These are phyloP conservation scores for Phyllopteryx taeniolatus DNA, from an alignment of 2,113 vertebrate species.

Conservation along the genomic window DNA sequence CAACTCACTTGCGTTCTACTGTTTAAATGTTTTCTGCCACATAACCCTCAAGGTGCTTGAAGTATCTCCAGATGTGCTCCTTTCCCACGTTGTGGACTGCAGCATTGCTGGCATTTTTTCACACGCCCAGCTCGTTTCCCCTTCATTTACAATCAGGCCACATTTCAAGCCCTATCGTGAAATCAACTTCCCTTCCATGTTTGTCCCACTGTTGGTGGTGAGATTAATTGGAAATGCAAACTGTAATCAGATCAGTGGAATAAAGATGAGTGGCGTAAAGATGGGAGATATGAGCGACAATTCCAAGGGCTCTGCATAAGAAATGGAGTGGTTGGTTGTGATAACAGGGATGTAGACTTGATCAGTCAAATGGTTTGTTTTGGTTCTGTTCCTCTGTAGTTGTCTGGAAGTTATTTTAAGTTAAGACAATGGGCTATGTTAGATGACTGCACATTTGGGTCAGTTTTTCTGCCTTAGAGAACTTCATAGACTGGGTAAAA, in stretches of 20 bases:
- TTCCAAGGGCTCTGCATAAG: constrained; percentile 35
- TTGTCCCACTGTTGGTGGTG: constrained; percentile 18
- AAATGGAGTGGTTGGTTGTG: constrained; percentile 33
- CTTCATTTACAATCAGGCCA: constrained; percentile 54
- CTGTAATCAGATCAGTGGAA: constrained; percentile 58
- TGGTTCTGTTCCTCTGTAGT: constrained; percentile 19
- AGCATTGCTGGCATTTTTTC: constrained; percentile 28
- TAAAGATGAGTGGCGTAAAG: constrained; percentile 53
- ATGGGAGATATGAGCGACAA: constrained; percentile 46
- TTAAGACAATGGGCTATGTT: constrained; percentile 37
- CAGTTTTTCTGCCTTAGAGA: constrained; percentile 7
- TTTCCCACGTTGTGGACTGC: constrained; percentile 34
- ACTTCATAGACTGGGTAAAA: neutral
- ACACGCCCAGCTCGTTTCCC: constrained; percentile 28
- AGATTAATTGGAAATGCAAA: constrained; percentile 54
- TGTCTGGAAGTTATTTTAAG: constrained; percentile 42
- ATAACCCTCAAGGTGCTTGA: constrained; percentile 54
- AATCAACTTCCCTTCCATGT: constrained; percentile 25
- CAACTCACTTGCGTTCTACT: neutral
- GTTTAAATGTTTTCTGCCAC: constrained; percentile 2
- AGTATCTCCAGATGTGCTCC: constrained; percentile 65
- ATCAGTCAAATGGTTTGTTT: constrained; percentile 44
- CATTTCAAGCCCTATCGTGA: constrained; percentile 45
- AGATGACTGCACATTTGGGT: constrained; percentile 3
- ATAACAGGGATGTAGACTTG: constrained; percentile 35